Evolutionary conservation across 2,888 invertebrate genomes (phyloP).

Genomic region (Dolichopus griseipennis): DNA sequence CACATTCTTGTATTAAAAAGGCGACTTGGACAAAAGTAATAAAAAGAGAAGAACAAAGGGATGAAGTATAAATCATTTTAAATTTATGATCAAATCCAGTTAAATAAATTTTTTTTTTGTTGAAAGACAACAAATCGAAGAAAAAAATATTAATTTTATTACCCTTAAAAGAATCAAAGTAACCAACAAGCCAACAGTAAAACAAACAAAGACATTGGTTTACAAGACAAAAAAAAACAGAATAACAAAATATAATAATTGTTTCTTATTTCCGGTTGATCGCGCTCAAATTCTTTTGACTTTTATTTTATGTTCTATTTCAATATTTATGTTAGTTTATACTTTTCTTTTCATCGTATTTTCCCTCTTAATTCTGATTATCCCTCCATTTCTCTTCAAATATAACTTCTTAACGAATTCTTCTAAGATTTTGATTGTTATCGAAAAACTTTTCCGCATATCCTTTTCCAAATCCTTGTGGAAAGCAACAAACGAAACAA

Average conservation of each 20-base stretch:
- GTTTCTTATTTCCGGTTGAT: conserved; percentile 4
- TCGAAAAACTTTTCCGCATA: neutral
- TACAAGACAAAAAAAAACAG: neutral
- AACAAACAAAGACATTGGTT: neutral
- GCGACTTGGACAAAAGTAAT: no score
- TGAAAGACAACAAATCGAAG: neutral
- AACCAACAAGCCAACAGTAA: no score
- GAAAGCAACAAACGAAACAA: neutral
- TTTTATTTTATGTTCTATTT: no score
- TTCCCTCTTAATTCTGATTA: no score
- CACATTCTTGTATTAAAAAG: no score
- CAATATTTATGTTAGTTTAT: no score
- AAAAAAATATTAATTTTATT: neutral
- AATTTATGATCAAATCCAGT: neutral
- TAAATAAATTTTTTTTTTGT: neutral
- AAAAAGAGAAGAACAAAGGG: neutral
- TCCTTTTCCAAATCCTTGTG: neutral
- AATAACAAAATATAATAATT: neutral
- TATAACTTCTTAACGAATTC: no score
- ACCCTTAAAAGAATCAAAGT: neutral
- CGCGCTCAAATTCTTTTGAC: neutral
- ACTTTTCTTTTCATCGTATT: no score
- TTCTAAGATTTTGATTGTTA: neutral
- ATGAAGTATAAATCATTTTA: neutral
- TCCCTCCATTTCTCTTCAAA: no score